Conservation (phyloP, 2,888 invertebrate genomes). For the Tenthredo livida region DNA sequence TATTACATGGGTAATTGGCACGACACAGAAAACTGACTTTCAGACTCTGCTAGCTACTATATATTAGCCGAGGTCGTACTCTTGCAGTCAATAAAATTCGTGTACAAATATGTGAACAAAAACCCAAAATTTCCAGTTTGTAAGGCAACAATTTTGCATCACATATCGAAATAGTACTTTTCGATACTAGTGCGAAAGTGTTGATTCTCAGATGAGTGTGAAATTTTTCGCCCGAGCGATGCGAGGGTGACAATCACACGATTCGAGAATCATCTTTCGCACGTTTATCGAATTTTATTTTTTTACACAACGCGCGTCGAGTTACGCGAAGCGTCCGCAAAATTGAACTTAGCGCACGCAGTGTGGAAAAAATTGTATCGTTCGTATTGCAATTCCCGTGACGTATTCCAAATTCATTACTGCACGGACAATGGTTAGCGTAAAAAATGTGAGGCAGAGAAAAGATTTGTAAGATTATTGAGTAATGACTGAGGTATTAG, state of each 20-base stretch:
- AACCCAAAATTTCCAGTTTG: not conserved
- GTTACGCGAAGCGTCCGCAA: no score
- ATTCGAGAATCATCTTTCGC: no score
- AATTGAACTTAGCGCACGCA: no score
- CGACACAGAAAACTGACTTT: slow-evolving; percentile 21
- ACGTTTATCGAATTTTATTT: no score
- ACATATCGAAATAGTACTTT: no score
- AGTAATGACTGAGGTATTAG: not conserved
- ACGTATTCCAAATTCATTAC: not conserved
- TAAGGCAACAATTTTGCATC: not conserved
- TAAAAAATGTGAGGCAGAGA: not conserved
- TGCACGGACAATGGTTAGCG: not conserved
- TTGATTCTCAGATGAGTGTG: no score
- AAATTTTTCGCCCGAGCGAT: no score
- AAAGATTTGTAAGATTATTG: not conserved
- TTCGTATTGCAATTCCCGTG: not conserved
- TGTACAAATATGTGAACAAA: not conserved
- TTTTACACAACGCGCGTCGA: no score
- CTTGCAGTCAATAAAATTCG: not conserved
- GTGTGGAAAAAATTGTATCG: not conserved
- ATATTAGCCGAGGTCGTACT: not conserved
- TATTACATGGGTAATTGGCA: slow-evolving; percentile 14
- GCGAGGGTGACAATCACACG: no score
- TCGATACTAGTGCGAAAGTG: no score
- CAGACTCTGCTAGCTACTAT: not conserved